A percentile compares a stretch with the other conserved stretches of the same genome.
Conservation (phyloP, 2,888 invertebrate genomes). For the Lampropteryx suffumata region DNA sequence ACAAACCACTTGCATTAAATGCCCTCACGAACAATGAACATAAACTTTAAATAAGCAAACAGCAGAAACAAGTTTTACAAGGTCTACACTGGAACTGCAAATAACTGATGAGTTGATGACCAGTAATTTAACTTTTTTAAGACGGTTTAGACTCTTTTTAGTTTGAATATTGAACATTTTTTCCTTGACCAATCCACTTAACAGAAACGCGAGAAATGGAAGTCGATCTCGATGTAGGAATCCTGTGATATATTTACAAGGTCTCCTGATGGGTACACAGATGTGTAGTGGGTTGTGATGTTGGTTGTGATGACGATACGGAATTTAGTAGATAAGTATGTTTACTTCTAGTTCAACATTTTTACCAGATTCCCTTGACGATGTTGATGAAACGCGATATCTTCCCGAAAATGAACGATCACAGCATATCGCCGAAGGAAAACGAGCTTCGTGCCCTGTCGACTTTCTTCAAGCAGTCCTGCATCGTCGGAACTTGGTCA, state of each 20-base stretch:
- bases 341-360: not conserved
- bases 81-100: conserved; percentile 10
- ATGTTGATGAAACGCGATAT: conserved; percentile 88
- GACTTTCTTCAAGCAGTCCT: conserved; percentile 90
- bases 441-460: conserved; percentile 92
- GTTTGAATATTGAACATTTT: too few relatives aligned
- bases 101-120: conserved; percentile 1
- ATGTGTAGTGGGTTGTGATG: too few relatives aligned
- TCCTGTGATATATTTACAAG: too few relatives aligned
- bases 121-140: too few relatives aligned
- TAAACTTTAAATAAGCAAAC: conserved; percentile 10
- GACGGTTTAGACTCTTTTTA: too few relatives aligned
- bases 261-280: too few relatives aligned
- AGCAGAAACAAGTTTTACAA: conserved; percentile 18
- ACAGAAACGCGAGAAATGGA: too few relatives aligned
- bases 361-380: conserved; percentile 85
- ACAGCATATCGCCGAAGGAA: conserved; percentile 87
- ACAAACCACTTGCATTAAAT: conserved; percentile 11
- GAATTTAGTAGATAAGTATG: too few relatives aligned
- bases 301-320: too few relatives aligned
- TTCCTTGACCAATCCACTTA: too few relatives aligned
- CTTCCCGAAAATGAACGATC: conserved; percentile 86
- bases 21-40: conserved; percentile 6
- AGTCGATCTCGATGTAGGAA: too few relatives aligned
- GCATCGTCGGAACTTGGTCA: conserved; percentile 93